These are phyloP conservation scores for Microtus montanus DNA, from an alignment of 2,113 vertebrate species.

Conservation along the genomic window DNA sequence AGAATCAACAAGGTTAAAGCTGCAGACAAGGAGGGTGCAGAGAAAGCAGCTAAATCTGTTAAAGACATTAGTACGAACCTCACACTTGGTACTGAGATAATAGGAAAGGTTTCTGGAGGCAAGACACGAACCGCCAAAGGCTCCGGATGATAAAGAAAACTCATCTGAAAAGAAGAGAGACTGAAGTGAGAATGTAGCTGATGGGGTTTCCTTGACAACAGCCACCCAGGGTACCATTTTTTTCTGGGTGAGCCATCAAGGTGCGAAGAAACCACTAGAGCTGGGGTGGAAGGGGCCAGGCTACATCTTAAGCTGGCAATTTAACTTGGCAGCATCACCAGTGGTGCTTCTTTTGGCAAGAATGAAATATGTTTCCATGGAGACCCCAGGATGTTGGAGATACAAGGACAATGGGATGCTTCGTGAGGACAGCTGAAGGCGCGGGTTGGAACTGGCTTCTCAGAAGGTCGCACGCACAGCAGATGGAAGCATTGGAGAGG, in stretches of 20 bases:
- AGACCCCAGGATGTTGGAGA: not conserved
- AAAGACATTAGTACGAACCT: not conserved
- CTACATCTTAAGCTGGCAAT: too few relatives aligned
- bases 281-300: not conserved
- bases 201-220: not conserved
- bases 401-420: not conserved
- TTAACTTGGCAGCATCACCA: not conserved
- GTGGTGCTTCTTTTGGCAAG: not conserved
- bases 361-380: not conserved
- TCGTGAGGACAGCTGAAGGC: not conserved
- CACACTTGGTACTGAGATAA: not conserved
- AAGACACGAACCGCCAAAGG: not conserved
- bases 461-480: not conserved
- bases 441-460: not conserved
- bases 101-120: not conserved
- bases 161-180: not conserved
- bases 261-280: not conserved
- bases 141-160: not conserved
- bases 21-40: not conserved
- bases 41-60: not conserved
- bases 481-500: not conserved
- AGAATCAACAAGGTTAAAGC: not conserved
- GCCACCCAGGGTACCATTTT: not conserved
- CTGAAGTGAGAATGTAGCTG: not conserved
- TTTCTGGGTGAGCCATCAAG: too few relatives aligned